Conservation (phyloP, 2,113 vertebrate species). For the Oncorhynchus kisutch region DNA sequence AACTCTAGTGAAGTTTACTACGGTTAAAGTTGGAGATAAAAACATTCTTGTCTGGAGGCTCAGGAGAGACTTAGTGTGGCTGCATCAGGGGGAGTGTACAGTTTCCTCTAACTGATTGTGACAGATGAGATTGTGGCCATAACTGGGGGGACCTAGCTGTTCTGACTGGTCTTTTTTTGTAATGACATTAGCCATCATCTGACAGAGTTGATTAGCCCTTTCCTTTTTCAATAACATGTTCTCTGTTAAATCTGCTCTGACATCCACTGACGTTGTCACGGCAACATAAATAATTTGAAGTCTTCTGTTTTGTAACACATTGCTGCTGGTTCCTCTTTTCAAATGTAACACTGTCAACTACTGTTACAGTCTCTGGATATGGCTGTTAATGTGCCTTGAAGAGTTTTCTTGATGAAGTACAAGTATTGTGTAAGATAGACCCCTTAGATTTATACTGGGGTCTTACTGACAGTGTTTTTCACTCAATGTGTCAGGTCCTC, state of each 20-base stretch:
- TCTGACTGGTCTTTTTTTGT: conserved; percentile 53
- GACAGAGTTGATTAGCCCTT: conserved; percentile 67
- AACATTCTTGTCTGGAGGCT: background rate
- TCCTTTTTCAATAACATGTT: conserved; percentile 53
- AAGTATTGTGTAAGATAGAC: background rate
- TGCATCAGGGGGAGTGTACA: conserved; percentile 19
- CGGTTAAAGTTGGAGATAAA: conserved; percentile 35
- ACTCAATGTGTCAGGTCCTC: background rate
- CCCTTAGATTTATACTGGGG: no score
- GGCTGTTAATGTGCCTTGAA: conserved; percentile 1
- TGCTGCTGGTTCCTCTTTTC: background rate
- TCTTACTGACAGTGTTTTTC: background rate
- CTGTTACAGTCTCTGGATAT: background rate
- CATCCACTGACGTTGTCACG: conserved; percentile 29
- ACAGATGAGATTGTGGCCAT: conserved; percentile 62
- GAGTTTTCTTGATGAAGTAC: background rate
- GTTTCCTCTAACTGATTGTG: conserved; percentile 55
- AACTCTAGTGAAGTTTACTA: conserved; percentile 44
- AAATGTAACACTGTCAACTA: background rate
- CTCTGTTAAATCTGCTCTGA: conserved; percentile 58
- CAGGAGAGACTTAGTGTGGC: conserved; percentile 18
- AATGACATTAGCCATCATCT: conserved; percentile 63
- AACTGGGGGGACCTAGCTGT: conserved; percentile 40
- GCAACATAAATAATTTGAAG: conserved; percentile 40
- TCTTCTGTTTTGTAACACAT: conserved; percentile 16